Evolutionary conservation across 2,888 invertebrate species (phyloP), one percentile per base, ranked within the genome.

Genomic region (Sarcophaga caerulescens): DNA sequence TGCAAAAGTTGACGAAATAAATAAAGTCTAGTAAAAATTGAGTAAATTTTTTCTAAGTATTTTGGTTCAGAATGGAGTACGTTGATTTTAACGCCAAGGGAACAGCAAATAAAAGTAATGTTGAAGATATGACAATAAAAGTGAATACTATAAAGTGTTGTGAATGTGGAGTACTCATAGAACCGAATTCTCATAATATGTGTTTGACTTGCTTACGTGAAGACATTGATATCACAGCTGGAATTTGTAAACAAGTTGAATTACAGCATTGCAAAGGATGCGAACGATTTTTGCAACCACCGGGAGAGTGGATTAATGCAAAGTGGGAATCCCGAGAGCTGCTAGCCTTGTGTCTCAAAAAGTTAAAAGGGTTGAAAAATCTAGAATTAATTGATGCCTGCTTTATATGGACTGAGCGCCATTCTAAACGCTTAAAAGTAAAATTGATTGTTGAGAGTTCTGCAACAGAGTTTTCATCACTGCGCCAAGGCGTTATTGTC

Each of bases 401-500:
- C 1, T 99, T 99, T 94, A 95, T 99, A 5, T 99, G 99, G 99
- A 99, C 99, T 12, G 99, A 99, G 92, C 98, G 99, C 63, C 99
- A 99, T 94, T 99, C 99, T 1, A 98, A 98, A 93, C 95, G 99
- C 88, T 96, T 99, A 70, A 99, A 99, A 94, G 96, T 98, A 87
- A 98, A 98, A 94, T 93, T 99, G 81, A 98, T 98, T 2, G 97
- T 99, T 11, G 70, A 85, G n/a, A 82, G 73, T 11, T 65, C 75
- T 59, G 44, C 57, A 6, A 45, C 35, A 4, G 84, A 80, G 21
- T 70, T 65, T 71, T 80, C 75, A 6, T 75, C 98, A 14, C 94
- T 99, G 17, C 97, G 99, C 91, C 99, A 99, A 94, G 96, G 97
- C 3, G 99, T 99, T 92, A 95, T 99, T 65, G 98, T 99, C 4